Evolutionary conservation across 2,113 vertebrate species (phyloP), one percentile per base, ranked within the genome.

Genomic region (Stercorarius parasiticus): DNA sequence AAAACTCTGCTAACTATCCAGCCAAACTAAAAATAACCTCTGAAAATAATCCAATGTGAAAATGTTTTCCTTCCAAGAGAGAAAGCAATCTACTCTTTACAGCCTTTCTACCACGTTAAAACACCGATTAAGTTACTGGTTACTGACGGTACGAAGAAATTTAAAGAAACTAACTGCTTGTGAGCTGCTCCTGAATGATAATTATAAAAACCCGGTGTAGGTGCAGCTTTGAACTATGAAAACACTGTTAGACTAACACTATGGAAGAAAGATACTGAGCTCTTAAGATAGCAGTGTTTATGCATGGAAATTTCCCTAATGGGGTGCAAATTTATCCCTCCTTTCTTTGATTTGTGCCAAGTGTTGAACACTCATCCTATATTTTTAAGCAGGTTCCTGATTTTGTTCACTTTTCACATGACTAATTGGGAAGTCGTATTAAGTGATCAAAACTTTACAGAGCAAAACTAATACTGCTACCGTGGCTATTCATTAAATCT

Each of bases 11-110:
- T 74, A 74, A 79, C 38, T 59, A 27, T 73, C 55, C 40, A 87
- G 42, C 34, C 65, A 89, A 90, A 82, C 83, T 83, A 93, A 95
- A 97, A 97, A 95, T 86, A 92, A 66, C 15, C 45, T 69, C 53
- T 61, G 40, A 93, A 90, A 95, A 78, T 25, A 66, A 77, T 25
- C 26, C 25, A 62, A 6, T 26, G 38, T 40, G 64, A 69, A 93
- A 93, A 52, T 30, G 4, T 38, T 88, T 85, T 20, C 47, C 20
- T 89, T 87, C 74, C 69, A 64, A 80, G 49, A 84, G 18, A 82
- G 40, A 95, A 92, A 92, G 22, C 29, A 47, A 65, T n/a, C 21
- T 69, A 45, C n/a, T 66, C 36, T 67, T 88, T 83, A 64, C 42
- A 66, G 21, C 15, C 6, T 10, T 83, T 77, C 23, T 61, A 36